A percentile compares a stretch with the other conserved stretches of the same genome.
phyloP scores from a whole-genome alignment of 2,113 vertebrate genomes.

The Leucosticte australis region DNA sequence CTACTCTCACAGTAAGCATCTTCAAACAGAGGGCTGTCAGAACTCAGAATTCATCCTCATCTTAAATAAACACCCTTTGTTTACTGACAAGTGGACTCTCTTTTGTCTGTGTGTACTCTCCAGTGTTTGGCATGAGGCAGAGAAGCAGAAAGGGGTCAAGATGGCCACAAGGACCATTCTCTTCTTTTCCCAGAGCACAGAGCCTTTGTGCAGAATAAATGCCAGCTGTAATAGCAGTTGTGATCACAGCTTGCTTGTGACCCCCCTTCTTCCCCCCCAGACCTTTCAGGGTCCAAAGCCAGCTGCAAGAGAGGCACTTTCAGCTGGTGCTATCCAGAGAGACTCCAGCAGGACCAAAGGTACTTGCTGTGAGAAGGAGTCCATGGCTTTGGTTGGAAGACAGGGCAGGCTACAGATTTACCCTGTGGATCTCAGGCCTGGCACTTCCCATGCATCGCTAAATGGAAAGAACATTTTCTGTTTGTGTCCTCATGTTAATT shows the following conservation, averaged over 20 bases:
- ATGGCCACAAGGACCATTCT: background rate
- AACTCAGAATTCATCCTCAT: background rate
- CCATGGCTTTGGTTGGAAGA: background rate
- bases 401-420: background rate
- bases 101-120: background rate
- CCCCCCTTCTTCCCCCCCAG: background rate
- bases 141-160: background rate
- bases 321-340: background rate
- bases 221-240: background rate
- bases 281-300: background rate
- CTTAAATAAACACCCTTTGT: background rate
- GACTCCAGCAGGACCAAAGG: background rate
- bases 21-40: background rate
- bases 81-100: background rate
- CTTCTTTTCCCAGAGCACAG: background rate
- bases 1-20: background rate
- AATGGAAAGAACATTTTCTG: background rate
- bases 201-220: background rate
- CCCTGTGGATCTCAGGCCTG: background rate
- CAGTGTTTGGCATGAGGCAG: background rate
- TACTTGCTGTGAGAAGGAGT: background rate
- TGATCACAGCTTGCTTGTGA: background rate
- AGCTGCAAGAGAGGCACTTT: background rate
- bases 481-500: constrained; percentile 15
- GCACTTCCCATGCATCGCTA: background rate